These are phyloP conservation scores for Stenodema calcarata DNA, from an alignment of 2,888 invertebrate genomes.

Conservation along the genomic window DNA sequence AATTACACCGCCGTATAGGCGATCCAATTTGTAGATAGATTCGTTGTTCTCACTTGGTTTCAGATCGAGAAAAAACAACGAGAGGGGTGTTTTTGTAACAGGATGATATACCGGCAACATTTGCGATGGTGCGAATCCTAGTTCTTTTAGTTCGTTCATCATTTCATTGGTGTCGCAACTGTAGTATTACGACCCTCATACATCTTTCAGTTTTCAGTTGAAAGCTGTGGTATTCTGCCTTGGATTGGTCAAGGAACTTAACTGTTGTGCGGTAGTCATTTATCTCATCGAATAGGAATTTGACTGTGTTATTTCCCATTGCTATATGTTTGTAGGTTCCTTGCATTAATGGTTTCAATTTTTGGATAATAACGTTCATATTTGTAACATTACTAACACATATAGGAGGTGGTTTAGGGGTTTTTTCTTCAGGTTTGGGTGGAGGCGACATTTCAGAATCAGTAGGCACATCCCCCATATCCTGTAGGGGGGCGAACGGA, in stretches of 20 bases:
- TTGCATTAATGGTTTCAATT: not conserved
- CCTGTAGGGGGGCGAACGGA: too few species aligned
- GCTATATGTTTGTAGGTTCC: not conserved
- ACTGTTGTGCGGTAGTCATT: not conserved
- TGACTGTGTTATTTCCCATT: too few species aligned
- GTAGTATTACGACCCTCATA: not conserved
- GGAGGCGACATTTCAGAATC: not conserved
- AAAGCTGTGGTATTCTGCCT: not conserved
- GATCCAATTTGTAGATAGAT: too few species aligned
- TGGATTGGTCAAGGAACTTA: not conserved
- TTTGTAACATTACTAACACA: not conserved
- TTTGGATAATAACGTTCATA: not conserved
- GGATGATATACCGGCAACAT: not conserved
- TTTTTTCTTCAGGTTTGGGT: not conserved
- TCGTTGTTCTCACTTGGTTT: too few species aligned
- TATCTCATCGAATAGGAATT: too few species aligned
- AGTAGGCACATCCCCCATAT: too few species aligned
- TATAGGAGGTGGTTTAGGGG: not conserved
- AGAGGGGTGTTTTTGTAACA: not conserved
- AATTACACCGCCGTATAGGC: too few species aligned
- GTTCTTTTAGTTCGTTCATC: not conserved
- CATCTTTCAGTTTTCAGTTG: not conserved
- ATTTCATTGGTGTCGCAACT: not conserved
- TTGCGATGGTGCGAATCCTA: not conserved
- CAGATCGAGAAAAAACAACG: not conserved